Base-by-base conservation (phyloP, 2,113 vertebrate species). In the Crotophaga sulcirostris region DNA sequence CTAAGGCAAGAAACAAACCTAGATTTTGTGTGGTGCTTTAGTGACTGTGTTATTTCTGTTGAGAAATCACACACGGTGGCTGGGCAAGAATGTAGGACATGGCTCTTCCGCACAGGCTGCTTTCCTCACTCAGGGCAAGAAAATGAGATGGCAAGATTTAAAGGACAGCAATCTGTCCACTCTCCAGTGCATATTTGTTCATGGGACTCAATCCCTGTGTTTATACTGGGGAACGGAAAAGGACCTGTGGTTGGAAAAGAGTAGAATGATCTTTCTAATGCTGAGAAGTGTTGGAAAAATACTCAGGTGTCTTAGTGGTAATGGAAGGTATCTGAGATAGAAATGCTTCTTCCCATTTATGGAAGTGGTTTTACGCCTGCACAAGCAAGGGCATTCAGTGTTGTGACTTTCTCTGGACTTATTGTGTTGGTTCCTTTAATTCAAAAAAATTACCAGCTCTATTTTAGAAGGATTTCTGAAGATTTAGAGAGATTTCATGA, bases 21-120 rank as follows among this genome's bases (percentile, higher is more conserved):
- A 40, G 40, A 42, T 86, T 69, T 60, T 77, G 18, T 90, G 79
- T 69, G 93, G n/a, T 73, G 75, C 62, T 90, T 68, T 90, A 52
- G 62, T 55, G 74, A 54, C 82, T 70, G n/a, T 62, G 47, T 90
- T 87, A 79, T 64, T 92, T 83, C 75, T 92, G 36, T 77, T 69
- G 80, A 91, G 94, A 89, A 95, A 77, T 90, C 68, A 44, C 72
- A 44, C 72, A 49, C 47, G 33, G 49, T 67, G 80, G 55, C 89
- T 77, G 76, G 84, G 80, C 45, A 42, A 20, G 94, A 89, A 96
- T 95, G 72, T 96, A 75, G 94, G 89, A 36, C 91, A 59, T 18
- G 10, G 73, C 89, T 88, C 76, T 95, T 73, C 70, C 2, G 4
- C 76, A 33, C 76, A 58, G 84, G 68, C 94, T 84, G 89, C 76